Evolutionary conservation across 2,888 invertebrate genomes (phyloP).

Genomic region (Troides aeacus): DNA sequence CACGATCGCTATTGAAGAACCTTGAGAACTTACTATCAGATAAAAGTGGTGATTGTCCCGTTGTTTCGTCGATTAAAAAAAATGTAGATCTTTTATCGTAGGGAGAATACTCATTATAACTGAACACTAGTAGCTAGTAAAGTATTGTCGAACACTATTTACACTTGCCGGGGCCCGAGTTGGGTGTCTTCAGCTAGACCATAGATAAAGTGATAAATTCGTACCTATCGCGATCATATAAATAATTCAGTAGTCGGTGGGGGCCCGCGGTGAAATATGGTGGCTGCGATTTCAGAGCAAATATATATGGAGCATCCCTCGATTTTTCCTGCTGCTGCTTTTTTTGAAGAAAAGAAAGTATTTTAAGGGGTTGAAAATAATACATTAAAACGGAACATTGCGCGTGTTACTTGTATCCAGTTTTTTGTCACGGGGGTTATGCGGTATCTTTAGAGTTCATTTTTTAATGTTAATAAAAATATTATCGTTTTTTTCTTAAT

Average conservation of each 20-base stretch:
- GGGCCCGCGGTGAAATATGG: slow-evolving; percentile 65
- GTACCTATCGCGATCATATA: slow-evolving; percentile 55
- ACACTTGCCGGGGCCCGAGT: background rate
- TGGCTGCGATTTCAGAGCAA: slow-evolving; percentile 45
- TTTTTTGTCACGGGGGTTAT: slow-evolving; percentile 5
- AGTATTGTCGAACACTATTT: too few species aligned
- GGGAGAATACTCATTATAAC: too few species aligned
- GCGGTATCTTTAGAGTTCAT: slow-evolving; percentile 7
- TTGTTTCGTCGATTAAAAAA: too few species aligned
- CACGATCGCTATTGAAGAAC: too few species aligned
- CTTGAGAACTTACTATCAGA: too few species aligned
- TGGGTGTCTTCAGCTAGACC: slow-evolving; percentile 8
- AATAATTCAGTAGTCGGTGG: slow-evolving; percentile 68
- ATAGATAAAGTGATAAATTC: slow-evolving; percentile 34
- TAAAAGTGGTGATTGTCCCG: too few species aligned
- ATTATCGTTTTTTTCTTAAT: too few species aligned
- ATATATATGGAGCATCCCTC: slow-evolving; percentile 54
- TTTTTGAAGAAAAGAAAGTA: slow-evolving; percentile 33
- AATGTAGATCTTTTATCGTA: too few species aligned
- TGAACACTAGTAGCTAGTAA: too few species aligned
- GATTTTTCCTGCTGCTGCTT: slow-evolving; percentile 39
- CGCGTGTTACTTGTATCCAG: slow-evolving; percentile 3
- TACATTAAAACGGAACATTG: slow-evolving; percentile 18
- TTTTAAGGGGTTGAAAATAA: slow-evolving; percentile 22
- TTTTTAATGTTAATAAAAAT: background rate